phyloP scores from a whole-genome alignment of 2,888 invertebrate species.

The Antheraea assamensis region DNA sequence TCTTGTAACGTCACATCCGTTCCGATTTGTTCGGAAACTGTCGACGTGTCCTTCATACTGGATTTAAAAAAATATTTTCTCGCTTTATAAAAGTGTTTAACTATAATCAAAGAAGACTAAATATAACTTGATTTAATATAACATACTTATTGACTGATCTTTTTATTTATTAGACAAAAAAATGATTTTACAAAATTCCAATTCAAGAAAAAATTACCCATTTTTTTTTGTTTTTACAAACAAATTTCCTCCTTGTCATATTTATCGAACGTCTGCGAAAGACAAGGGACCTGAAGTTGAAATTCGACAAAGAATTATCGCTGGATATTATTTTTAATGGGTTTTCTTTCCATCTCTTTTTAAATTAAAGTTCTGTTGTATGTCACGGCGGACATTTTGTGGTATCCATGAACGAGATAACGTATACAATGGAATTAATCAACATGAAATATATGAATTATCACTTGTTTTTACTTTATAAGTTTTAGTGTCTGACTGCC shows the following conservation, averaged over 20 bases:
- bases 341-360: slow-evolving; percentile 45
- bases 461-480: background rate
- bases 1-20: no score
- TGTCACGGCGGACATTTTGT: background rate
- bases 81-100: no score
- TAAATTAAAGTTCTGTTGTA: background rate
- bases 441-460: background rate
- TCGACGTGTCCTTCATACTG: no score
- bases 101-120: no score
- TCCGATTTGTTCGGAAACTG: no score
- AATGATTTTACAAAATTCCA: no score
- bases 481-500: background rate
- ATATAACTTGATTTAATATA: no score
- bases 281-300: slow-evolving; percentile 45
- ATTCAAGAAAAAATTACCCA: background rate
- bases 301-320: slow-evolving; percentile 52
- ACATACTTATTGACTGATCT: no score
- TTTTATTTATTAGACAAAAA: no score
- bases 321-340: slow-evolving; percentile 69
- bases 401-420: background rate
- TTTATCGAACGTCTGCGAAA: slow-evolving; percentile 50
- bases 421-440: background rate
- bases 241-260: slow-evolving; percentile 29
- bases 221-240: no score
- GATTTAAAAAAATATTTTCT: no score